Conservation (phyloP, 92 coral and sea anemone species). For the Bergia puertoricense region DNA sequence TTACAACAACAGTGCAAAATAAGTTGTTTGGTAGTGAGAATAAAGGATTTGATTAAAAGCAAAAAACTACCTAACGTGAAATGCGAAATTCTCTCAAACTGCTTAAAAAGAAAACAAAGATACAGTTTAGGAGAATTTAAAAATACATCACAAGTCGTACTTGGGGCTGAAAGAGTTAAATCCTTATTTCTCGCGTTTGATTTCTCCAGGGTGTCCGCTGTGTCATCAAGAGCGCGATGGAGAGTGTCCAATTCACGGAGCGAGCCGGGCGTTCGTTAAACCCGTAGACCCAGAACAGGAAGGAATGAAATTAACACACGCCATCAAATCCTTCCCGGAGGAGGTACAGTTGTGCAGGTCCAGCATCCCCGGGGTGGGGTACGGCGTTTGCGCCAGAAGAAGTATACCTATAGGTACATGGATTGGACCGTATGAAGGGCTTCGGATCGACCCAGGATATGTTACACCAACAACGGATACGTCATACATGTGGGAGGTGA, state of each 20-base stretch:
- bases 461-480: slow-evolving; percentile 58
- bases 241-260: slow-evolving; percentile 38
- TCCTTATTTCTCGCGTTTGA: background rate
- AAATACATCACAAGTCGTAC: no score
- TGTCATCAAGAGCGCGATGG: slow-evolving; percentile 44
- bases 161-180: no score
- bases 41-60: no score
- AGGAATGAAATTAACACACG: slow-evolving; percentile 53
- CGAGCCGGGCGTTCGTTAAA: slow-evolving; percentile 37
- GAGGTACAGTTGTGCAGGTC: slow-evolving; percentile 84
- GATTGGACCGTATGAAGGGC: slow-evolving; percentile 95
- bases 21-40: no score
- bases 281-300: slow-evolving; percentile 44
- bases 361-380: slow-evolving; percentile 77
- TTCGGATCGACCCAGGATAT: slow-evolving; percentile 63
- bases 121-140: no score
- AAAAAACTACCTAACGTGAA: no score
- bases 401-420: slow-evolving; percentile 76
- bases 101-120: no score
- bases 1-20: no score
- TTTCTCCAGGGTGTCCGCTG: slow-evolving; percentile 24
- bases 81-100: no score
- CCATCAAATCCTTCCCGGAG: slow-evolving; percentile 77
- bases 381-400: slow-evolving; percentile 82
- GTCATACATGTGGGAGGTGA: slow-evolving; percentile 94